These are phyloP conservation scores for Eupleurogrammus muticus DNA, from an alignment of 2,797 vertebrate species.

Conservation along the genomic window DNA sequence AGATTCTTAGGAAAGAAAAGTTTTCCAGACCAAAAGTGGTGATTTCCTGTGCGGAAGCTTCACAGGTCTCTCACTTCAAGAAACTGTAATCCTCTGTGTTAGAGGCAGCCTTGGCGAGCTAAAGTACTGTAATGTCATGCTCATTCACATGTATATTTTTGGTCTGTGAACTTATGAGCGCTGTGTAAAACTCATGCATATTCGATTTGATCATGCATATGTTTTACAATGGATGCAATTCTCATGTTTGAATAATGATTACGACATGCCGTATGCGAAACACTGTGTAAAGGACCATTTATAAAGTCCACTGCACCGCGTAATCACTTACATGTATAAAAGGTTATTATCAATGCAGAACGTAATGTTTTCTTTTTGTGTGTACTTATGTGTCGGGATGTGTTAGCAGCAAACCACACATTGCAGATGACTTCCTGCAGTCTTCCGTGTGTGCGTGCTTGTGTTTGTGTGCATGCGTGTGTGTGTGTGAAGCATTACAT, in stretches of 20 bases:
- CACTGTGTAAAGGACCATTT: slow-evolving; percentile 47
- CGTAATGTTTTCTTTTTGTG: slow-evolving; percentile 45
- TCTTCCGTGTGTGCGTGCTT: slow-evolving; percentile 6
- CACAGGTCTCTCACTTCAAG: slow-evolving; percentile 35
- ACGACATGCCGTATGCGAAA: slow-evolving; percentile 20
- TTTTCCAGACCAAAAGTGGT: slow-evolving; percentile 9
- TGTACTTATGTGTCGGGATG: slow-evolving; percentile 14
- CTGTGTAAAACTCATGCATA: slow-evolving; percentile 75
- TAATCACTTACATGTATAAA: slow-evolving; percentile 52
- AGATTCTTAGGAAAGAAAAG: slow-evolving; percentile 12
- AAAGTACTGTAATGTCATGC: slow-evolving; percentile 59
- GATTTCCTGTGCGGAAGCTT: slow-evolving; percentile 37
- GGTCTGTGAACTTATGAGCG: slow-evolving; percentile 68
- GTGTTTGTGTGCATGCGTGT: not conserved
- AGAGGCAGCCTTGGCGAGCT: slow-evolving; percentile 45
- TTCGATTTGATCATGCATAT: slow-evolving; percentile 65
- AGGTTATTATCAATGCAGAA: slow-evolving; percentile 40
- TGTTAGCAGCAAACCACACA: not conserved
- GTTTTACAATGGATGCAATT: slow-evolving; percentile 49
- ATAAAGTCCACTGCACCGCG: slow-evolving; percentile 36
- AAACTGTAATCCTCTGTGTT: slow-evolving; percentile 49
- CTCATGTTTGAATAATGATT: slow-evolving; percentile 58
- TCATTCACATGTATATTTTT: slow-evolving; percentile 73
- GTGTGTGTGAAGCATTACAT: slow-evolving; percentile 16
- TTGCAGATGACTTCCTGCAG: slow-evolving; percentile 14